phyloP scores from a whole-genome alignment of 2,888 invertebrate species.

The Cheilosia impressa region DNA sequence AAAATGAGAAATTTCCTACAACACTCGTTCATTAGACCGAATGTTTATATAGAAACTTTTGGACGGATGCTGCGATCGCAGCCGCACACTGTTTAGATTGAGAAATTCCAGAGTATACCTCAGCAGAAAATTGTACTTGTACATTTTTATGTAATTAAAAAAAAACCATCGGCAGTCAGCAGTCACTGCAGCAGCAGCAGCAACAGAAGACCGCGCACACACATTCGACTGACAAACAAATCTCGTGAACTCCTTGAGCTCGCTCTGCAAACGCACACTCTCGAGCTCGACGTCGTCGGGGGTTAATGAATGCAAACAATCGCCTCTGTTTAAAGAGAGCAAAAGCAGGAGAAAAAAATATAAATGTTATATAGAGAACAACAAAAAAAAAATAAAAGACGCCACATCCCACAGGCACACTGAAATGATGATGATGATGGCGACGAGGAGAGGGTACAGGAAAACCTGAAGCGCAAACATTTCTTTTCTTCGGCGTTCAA shows the following conservation, averaged over 20 bases:
- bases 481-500: slow-evolving; percentile 39
- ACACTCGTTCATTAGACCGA: slow-evolving; percentile 49
- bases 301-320: slow-evolving; percentile 75
- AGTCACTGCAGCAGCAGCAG: slow-evolving; percentile 26
- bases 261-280: slow-evolving; percentile 57
- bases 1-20: slow-evolving; percentile 48
- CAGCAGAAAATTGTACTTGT: slow-evolving; percentile 48
- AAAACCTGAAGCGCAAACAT: slow-evolving; percentile 55
- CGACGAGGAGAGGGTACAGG: background rate
- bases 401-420: slow-evolving; percentile 52
- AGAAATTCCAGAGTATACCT: slow-evolving; percentile 50
- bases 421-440: slow-evolving; percentile 12
- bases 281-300: slow-evolving; percentile 11
- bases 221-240: slow-evolving; percentile 57
- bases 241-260: slow-evolving; percentile 35
- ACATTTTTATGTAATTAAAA: slow-evolving; percentile 61
- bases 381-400: slow-evolving; percentile 39
- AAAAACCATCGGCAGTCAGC: slow-evolving; percentile 38
- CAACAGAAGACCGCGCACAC: slow-evolving; percentile 33
- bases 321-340: slow-evolving; percentile 67
- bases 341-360: slow-evolving; percentile 33
- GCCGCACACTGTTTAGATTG: slow-evolving; percentile 61
- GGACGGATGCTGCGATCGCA: slow-evolving; percentile 46
- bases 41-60: slow-evolving; percentile 65
- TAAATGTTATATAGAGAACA: background rate